Percentiles rank a stretch among this genome's conserved stretches.
Conservation (phyloP, 2,888 invertebrate genomes). For the Ophion costatus region DNA sequence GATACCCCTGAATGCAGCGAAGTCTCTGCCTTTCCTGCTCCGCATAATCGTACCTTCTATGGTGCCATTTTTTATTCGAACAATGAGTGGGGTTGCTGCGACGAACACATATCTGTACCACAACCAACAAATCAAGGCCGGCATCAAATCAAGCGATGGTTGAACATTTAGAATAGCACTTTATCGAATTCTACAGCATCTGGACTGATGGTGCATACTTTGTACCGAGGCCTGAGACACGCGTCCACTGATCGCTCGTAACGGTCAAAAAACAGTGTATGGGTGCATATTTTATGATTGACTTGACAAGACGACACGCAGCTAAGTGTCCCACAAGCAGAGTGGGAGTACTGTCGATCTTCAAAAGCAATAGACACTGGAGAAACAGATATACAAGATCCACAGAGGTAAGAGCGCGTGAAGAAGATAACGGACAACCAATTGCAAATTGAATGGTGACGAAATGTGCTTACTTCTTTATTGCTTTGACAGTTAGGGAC, state of each 20-base stretch:
- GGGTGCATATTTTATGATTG: background rate
- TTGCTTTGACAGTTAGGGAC: too few relatives aligned
- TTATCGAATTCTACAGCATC: background rate
- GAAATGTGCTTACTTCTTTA: too few relatives aligned
- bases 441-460: too few relatives aligned
- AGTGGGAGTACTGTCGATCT: background rate
- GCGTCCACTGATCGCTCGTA: background rate
- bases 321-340: background rate
- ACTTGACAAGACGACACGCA: background rate
- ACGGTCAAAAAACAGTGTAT: background rate
- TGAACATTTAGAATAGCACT: background rate
- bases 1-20: slow-evolving; percentile 87
- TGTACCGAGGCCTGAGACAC: background rate
- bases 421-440: too few relatives aligned
- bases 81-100: slow-evolving; percentile 73
- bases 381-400: background rate
- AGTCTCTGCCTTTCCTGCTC: slow-evolving; percentile 85
- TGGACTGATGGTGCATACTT: background rate
- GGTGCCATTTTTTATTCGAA: slow-evolving; percentile 84
- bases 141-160: slow-evolving; percentile 16
- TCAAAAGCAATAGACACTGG: background rate
- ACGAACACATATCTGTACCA: background rate
- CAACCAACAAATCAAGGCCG: slow-evolving; percentile 41
- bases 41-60: slow-evolving; percentile 85
- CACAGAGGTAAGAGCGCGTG: too few relatives aligned